Percentiles rank a stretch among this genome's conserved stretches.
Conservation (phyloP, 2,888 invertebrate species). For the Dugesia japonica region DNA sequence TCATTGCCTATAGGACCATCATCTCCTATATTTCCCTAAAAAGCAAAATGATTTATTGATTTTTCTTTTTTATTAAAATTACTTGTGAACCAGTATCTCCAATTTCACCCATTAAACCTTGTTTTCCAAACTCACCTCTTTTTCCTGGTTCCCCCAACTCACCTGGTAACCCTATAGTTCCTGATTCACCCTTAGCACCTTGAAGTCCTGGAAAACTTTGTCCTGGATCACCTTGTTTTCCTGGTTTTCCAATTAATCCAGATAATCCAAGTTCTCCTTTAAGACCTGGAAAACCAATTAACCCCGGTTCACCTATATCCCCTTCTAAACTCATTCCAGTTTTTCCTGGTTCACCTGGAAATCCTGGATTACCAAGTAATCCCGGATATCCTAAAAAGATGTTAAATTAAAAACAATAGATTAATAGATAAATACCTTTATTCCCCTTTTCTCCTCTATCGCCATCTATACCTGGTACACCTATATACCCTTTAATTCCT, state of each 20-base stretch:
- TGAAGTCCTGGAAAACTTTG: neutral
- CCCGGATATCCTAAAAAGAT: neutral
- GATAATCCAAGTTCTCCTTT: neutral
- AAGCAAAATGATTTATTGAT: neutral
- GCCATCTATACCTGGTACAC: neutral
- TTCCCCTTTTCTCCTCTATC: neutral
- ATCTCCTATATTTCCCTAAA: neutral
- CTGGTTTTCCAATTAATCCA: slow-evolving; percentile 17
- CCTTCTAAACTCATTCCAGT: neutral
- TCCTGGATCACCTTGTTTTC: neutral
- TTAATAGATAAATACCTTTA: neutral
- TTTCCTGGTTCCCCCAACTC: neutral
- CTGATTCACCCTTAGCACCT: neutral
- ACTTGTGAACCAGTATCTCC: neutral
- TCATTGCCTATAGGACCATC: neutral
- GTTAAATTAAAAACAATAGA: neutral
- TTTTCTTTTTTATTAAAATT: neutral
- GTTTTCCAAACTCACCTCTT: neutral
- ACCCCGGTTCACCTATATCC: neutral
- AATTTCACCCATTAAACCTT: neutral
- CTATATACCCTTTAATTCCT: neutral
- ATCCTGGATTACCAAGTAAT: neutral
- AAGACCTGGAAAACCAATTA: neutral
- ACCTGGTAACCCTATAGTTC: neutral
- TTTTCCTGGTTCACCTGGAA: neutral